These are phyloP conservation scores for Bubo blakistoni DNA, from an alignment of 2,113 vertebrate genomes.

Conservation along the genomic window DNA sequence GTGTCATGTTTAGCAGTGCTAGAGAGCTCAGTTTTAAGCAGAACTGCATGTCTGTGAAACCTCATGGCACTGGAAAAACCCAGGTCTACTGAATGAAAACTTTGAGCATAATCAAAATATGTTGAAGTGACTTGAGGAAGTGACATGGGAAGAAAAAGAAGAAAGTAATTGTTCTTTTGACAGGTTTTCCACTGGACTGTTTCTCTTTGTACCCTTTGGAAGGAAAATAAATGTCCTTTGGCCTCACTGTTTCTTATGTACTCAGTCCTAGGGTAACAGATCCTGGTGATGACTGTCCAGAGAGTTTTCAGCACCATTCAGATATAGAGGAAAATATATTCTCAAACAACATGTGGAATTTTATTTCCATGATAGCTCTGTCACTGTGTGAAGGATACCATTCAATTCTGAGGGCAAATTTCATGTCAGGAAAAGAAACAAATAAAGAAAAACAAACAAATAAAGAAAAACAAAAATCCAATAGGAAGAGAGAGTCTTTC, in stretches of 20 bases:
- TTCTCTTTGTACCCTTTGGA: neutral
- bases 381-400: neutral
- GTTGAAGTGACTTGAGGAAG: neutral
- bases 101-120: neutral
- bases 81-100: neutral
- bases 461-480: neutral
- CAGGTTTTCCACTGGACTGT: neutral
- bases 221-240: neutral
- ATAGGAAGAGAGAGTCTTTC: neutral
- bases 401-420: neutral
- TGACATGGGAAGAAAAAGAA: neutral
- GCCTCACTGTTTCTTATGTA: neutral
- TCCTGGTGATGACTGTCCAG: neutral
- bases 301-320: neutral
- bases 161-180: neutral
- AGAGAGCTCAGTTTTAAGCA: neutral
- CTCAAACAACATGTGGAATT: neutral
- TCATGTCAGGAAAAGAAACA: neutral
- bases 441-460: neutral
- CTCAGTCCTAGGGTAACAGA: neutral
- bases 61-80: fast-evolving
- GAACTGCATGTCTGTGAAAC: neutral
- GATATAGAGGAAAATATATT: neutral
- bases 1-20: neutral
- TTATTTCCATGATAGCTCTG: neutral